Base-by-base conservation (phyloP, 2,113 vertebrate genomes). In the Actinemys pallida region DNA sequence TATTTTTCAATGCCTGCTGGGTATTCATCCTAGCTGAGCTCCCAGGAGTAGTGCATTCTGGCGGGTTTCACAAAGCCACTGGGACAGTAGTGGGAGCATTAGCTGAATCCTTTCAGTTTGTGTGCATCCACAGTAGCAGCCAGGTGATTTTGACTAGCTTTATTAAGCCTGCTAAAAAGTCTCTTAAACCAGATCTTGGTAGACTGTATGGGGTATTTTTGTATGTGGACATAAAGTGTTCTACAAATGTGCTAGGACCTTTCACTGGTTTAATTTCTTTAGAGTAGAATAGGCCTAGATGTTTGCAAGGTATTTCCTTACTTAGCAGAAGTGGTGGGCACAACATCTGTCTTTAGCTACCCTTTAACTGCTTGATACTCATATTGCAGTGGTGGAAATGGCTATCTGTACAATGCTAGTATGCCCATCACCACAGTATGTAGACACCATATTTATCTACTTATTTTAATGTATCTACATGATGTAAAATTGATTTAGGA, bases 381-480 rank as follows among this genome's bases (percentile, higher is more conserved):
- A 39, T 45, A 31, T 83, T 83, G 72, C 65, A 79, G 25, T 3
- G 57, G 12, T 47, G 17, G 72, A 56, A 69, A n/a, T 10, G 35
- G 59, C 84, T 90, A 65, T 45, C 65, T 84, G 0, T 0, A 0
- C 84, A 2, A 0, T 0, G 76, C 29, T 92, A 29, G 25, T 87
- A 20, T 91, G 94, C 50, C 45, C 20, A 1, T 78, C 31, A 0
- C 87, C 5, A 0, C 47, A 5, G 39, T 80, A 4, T 54, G 14
- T 78, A 57, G 75, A 69, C 78, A 81, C 57, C 3, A 0, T 79
- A 42, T 85, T 76, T 90, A 42, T 84, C 90, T 93, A 75, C 25
- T 90, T 96, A 50, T 10, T 86, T 93, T 39, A 62, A 79, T 85
- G 6, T 56, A 35, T 45, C 50, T 87, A 90, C 65, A 52, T 87